Evolutionary conservation across 1,140 invertebrate genomes (phyloP), one percentile per base, ranked within the genome.

Genomic region (Micrasema minimum): DNA sequence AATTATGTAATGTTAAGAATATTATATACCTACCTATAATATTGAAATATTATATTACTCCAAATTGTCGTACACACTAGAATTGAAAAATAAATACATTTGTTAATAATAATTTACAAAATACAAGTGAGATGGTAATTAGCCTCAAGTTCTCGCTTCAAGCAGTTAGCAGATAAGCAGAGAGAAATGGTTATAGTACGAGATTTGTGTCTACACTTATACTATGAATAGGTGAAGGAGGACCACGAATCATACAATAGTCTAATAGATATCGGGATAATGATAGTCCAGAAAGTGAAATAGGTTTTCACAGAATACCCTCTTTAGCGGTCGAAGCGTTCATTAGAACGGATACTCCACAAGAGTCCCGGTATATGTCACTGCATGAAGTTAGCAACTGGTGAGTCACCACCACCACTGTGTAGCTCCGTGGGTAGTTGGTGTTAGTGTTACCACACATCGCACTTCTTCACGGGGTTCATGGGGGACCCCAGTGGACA

Each of bases 401-500:
- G 55, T 59, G 55, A 38, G 20, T 59, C 55, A 59, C 37, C 55
- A 59, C 55, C 55, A 41, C 22, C 37, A 20, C 7, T 10, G 46
- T 16, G 46, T 20, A 20, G 35, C 18, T 22, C 35, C 35, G 18
- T 16, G 37, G 55, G 16, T 6, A 26, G 18, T 46, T 14, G 2
- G 9, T 41, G 22, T 14, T 46, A 7, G 22, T 64, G 43, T 86
- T 86, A 96, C 93, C 94, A 96, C 43, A 96, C 88, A 12, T 85
- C 86, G 79, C 94, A 96, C 82, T 96, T 96, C 65, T 90, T 88
- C 23, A 79, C 74, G 0, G 93, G 93, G 79, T 96, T 96, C 90
- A 96, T 94, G 26, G 87, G 86, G 55, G 88, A 87, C 12, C 89
- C 89, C 2, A 81, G 72, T 0, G 88, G 87, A 77, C 95, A 94